Conservation (phyloP, 1,140 invertebrate species). For the Heliconius nattereri region DNA sequence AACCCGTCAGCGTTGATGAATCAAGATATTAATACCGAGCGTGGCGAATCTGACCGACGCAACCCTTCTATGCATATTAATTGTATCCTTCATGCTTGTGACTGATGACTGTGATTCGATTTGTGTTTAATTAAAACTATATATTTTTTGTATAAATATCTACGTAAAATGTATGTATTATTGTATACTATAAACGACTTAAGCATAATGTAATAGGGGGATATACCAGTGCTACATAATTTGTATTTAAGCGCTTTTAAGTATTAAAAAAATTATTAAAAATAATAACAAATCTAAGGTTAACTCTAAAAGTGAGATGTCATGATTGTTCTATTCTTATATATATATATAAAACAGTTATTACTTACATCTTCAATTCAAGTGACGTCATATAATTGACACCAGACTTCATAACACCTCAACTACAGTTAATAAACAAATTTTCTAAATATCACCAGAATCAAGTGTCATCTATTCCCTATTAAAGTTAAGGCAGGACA, state of each 20-base stretch:
- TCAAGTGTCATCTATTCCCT: constrained; percentile 28
- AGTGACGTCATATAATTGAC: too few species aligned
- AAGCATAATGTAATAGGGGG: too few species aligned
- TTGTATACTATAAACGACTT: too few species aligned
- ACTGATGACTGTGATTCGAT: constrained; percentile 30
- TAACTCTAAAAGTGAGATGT: too few species aligned
- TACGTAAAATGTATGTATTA: neutral
- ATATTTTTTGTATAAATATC: constrained; percentile 9
- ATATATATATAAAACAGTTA: too few species aligned
- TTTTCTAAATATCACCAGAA: neutral
- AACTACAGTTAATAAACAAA: neutral
- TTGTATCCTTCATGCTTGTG: constrained; percentile 40
- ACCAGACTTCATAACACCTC: neutral
- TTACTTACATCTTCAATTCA: too few species aligned
- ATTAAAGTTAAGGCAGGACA: constrained; percentile 24
- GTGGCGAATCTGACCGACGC: constrained; percentile 52
- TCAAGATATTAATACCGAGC: constrained; percentile 59
- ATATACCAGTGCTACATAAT: too few species aligned
- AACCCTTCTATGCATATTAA: constrained; percentile 59
- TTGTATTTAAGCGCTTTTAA: too few species aligned
- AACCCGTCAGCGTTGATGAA: constrained; percentile 58
- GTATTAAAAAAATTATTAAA: too few species aligned
- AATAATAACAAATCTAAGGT: too few species aligned
- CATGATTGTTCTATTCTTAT: too few species aligned
- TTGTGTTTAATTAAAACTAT: constrained; percentile 8